phyloP scores from a whole-genome alignment of 2,113 vertebrate genomes.

The Ovis canadensis region DNA sequence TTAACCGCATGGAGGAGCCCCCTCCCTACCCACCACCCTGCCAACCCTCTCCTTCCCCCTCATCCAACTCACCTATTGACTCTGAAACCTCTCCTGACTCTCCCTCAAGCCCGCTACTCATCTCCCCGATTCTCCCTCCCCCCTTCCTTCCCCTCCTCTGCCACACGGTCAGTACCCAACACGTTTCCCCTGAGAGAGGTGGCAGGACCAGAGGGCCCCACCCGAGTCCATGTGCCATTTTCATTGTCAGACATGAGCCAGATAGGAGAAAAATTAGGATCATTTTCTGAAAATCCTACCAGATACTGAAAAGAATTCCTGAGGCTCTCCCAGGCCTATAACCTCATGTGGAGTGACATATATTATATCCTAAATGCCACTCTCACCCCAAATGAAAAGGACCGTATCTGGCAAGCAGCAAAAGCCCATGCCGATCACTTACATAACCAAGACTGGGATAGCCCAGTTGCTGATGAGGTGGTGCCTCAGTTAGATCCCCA shows the following conservation, averaged over 20 bases:
- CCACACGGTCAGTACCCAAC: not conserved
- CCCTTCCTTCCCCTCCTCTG: accelerated
- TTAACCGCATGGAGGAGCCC: not conserved
- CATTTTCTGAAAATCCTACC: not conserved
- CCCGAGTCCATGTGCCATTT: not conserved
- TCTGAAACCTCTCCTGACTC: not conserved
- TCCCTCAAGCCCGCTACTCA: not conserved
- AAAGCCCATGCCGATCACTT: not conserved
- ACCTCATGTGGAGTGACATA: not conserved
- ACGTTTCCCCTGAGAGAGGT: not conserved
- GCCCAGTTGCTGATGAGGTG: not conserved
- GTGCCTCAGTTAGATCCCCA: not conserved
- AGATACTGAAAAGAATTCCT: not conserved
- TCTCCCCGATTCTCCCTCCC: accelerated
- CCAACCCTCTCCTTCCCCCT: not conserved
- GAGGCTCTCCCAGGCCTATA: not conserved
- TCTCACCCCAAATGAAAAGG: not conserved
- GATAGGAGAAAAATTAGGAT: not conserved
- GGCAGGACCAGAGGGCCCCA: not conserved
- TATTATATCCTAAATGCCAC: not conserved
- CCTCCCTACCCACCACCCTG: not conserved
- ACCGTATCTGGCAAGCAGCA: not conserved
- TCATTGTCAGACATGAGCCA: not conserved
- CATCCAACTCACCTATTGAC: not conserved
- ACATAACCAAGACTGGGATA: not conserved